Evolutionary conservation across 1,140 invertebrate species (phyloP), one percentile per base, ranked within the genome.

Genomic region (Belonocnema kinseyi): DNA sequence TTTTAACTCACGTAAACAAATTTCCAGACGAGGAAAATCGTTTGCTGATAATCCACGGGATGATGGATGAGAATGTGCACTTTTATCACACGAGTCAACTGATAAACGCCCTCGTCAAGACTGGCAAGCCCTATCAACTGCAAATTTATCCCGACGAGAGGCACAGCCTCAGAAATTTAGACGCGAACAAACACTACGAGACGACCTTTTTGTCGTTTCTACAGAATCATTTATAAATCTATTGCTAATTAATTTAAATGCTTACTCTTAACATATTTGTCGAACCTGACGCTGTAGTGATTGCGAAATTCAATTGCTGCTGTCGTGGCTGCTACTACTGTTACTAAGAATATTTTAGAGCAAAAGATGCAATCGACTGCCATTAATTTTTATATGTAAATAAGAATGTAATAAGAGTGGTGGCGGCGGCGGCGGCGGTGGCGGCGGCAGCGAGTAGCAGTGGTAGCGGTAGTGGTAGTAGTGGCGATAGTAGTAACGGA

Each of bases 51-150:
- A 97, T 99, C 82, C 99, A 99, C 91, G 99, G 99, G 8, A 92
- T 99, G 66, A 98, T 99, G 74, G 99, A 99, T 91, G 99, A 99
- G 92, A 99, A 99, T 90, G 99, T 99, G n/a, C 99, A 99, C 91
- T 99, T 99, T 90, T 95, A 95, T 83, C 98, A 99, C 89, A 99
- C 98, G 13, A 97, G 96, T 89, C 95, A 96, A 81, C 90, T 99
- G 66, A 96, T 99, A 46, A 96, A 97, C 86, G 95, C 96, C 70
- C 92, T 99, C 72, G 95, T 99, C 61, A 95, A 96, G 83, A 95
- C 95, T 40, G 98, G 98, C 66, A 99, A 99, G 91, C 96, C 91
- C 21, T 98, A 98, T 91, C 94, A 97, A 83, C 89, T 98, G 46
- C 96, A 99, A 94, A 94, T 99, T 50, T 99, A 99, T 90, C 98